Evolutionary conservation across 2,888 invertebrate species (phyloP).

Genomic region (Platerodrilus igneus): DNA sequence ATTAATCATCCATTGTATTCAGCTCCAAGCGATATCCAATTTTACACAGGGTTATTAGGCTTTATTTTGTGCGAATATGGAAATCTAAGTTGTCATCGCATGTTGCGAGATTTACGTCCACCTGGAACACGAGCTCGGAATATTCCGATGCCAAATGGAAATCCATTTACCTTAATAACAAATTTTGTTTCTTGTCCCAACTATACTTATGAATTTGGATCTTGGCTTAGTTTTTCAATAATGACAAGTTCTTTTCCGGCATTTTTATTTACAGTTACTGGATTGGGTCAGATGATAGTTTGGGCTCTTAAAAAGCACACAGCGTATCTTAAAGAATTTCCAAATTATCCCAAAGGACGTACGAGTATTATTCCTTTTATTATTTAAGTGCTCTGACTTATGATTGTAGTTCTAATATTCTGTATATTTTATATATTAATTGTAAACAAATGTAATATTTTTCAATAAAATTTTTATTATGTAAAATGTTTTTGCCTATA

Average conservation of each 20-base stretch:
- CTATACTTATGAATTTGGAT: slow-evolving; percentile 92
- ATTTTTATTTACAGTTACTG: slow-evolving; percentile 84
- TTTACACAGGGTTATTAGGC: slow-evolving; percentile 61
- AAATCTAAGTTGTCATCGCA: slow-evolving; percentile 88
- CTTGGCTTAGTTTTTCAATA: slow-evolving; percentile 90
- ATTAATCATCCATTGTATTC: slow-evolving; percentile 95
- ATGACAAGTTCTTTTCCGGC: slow-evolving; percentile 98
- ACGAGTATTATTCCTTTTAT: slow-evolving; percentile 87
- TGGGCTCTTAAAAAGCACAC: slow-evolving; percentile 97
- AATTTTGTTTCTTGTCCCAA: slow-evolving; percentile 97
- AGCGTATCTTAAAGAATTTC: slow-evolving; percentile 90
- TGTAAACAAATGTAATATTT: no score
- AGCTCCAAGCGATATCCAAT: slow-evolving; percentile 63
- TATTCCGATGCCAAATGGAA: slow-evolving; percentile 80
- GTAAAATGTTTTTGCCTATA: no score
- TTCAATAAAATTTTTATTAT: no score
- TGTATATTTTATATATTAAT: no score
- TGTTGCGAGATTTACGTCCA: slow-evolving; percentile 87
- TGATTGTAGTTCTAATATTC: no score
- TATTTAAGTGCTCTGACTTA: no score
- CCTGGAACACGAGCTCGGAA: slow-evolving; percentile 84
- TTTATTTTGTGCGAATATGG: slow-evolving; percentile 93
- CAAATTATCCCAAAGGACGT: slow-evolving; percentile 81
- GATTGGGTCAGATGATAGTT: slow-evolving; percentile 93
- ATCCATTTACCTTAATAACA: slow-evolving; percentile 85